Conservation (phyloP, 30 jellyfish, hydroid and myxozoan species). For the Rhopilema esculentum region DNA sequence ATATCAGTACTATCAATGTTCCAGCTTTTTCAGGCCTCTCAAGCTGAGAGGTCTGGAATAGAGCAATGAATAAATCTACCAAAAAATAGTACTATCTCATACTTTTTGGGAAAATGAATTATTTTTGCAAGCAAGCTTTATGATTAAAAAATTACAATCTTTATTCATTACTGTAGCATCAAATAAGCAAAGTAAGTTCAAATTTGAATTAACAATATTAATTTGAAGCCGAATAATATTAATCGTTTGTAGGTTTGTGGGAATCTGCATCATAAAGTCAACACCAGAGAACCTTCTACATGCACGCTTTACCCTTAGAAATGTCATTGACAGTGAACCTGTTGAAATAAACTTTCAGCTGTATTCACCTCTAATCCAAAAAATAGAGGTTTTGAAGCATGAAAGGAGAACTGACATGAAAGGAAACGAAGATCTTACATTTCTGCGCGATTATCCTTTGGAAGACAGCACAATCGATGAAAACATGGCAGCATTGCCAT, state of each 20-base stretch:
- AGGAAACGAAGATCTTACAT: slow-evolving; percentile 64
- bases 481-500: slow-evolving; percentile 88
- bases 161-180: no score
- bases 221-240: no score
- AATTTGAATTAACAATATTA: no score
- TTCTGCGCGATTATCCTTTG: slow-evolving; percentile 88
- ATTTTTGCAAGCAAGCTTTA: no score
- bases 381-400: slow-evolving; percentile 93
- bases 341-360: slow-evolving; percentile 84
- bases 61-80: no score
- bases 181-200: no score
- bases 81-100: no score
- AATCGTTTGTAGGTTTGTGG: slow-evolving; percentile 77
- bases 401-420: slow-evolving; percentile 74
- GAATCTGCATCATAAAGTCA: slow-evolving; percentile 76
- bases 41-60: no score
- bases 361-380: slow-evolving; percentile 90
- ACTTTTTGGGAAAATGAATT: no score
- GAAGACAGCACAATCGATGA: slow-evolving; percentile 86
- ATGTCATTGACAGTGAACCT: slow-evolving; percentile 91
- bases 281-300: slow-evolving; percentile 67
- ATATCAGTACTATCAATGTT: no score
- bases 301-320: slow-evolving; percentile 80
- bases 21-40: no score
- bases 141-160: no score